Evolutionary conservation across 2,888 invertebrate species (phyloP).

Genomic region (Leucania comma): DNA sequence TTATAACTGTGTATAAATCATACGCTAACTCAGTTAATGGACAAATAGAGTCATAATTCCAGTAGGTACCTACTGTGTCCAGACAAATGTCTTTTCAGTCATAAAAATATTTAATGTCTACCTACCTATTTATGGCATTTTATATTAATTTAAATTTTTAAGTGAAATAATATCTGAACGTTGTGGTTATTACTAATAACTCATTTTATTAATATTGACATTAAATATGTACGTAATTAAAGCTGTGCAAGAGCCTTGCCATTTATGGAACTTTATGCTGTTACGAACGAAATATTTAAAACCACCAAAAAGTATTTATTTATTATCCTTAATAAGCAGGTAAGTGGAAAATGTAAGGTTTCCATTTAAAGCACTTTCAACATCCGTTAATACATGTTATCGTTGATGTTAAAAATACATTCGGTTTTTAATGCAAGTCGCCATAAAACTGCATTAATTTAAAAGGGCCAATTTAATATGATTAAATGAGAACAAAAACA

Average conservation of each 20-base stretch:
- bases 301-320: conserved; percentile 49
- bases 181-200: too few relatives aligned
- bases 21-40: conserved; percentile 19
- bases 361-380: conserved; percentile 37
- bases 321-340: conserved; percentile 50
- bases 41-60: too few relatives aligned
- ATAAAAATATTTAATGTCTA: not conserved
- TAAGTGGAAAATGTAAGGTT: conserved; percentile 41
- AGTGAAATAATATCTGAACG: not conserved
- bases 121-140: not conserved
- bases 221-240: conserved; percentile 38
- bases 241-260: conserved; percentile 34
- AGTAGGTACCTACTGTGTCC: not conserved
- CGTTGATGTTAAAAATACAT: conserved; percentile 38
- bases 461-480: conserved; percentile 19
- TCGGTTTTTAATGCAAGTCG: conserved; percentile 29
- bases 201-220: conserved; percentile 29
- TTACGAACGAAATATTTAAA: conserved; percentile 51
- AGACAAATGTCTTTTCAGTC: not conserved
- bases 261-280: conserved; percentile 43
- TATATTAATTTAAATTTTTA: not conserved
- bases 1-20: conserved; percentile 7
- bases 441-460: conserved; percentile 1
- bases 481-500: conserved; percentile 19
- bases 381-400: conserved; percentile 46